Evolutionary conservation across 92 coral and sea anemone species (phyloP), one percentile per base, ranked within the genome.

Genomic region (Palythoa heliodiscus): DNA sequence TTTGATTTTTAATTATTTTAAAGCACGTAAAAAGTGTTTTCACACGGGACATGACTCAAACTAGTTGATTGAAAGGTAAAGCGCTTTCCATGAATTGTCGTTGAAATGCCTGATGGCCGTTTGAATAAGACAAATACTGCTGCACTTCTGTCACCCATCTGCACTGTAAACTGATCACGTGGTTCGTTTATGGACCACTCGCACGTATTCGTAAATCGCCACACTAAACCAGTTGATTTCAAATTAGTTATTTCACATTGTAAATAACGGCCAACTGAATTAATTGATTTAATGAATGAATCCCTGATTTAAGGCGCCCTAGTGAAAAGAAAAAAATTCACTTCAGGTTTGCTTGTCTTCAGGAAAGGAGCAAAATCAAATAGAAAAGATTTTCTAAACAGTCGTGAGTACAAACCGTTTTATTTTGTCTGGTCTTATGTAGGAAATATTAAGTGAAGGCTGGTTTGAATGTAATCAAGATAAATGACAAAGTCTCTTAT

Each of bases 201-300:
- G n/a, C 43, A 14, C 84, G 58, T 80, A 70, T 64, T 80, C 48
- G 39, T 64, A 48, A 66, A 80, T 80, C 74, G 47, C 61, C 84
- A 58, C 84, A 85, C 88, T 73, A 89, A 93, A 87, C 83, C 88
- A 90, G 92, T 84, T 83, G 70, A 77, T 86, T 90, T 92, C 82
- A 60, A 92, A 88, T 91, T 90, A 90, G 98, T 90, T 92, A 87
- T 92, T 94, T 87, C 92, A 93, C 90, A 91, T 94, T 90, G 92
- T 92, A 94, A 94, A 91, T 91, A 94, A 90, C 90, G 90, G 79
- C 75, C 67, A 89, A 94, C 89, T 94, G 95, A 92, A 91, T 93
- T 94, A 93, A 88, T 93, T 93, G 90, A 83, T 91, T 86, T 91
- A 90, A 95, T 90, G 93, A 92, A 94, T 94, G 86, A 95, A 92